These are phyloP conservation scores for Orthonychiurus folsomi DNA, from an alignment of 2,888 invertebrate genomes.

Conservation along the genomic window DNA sequence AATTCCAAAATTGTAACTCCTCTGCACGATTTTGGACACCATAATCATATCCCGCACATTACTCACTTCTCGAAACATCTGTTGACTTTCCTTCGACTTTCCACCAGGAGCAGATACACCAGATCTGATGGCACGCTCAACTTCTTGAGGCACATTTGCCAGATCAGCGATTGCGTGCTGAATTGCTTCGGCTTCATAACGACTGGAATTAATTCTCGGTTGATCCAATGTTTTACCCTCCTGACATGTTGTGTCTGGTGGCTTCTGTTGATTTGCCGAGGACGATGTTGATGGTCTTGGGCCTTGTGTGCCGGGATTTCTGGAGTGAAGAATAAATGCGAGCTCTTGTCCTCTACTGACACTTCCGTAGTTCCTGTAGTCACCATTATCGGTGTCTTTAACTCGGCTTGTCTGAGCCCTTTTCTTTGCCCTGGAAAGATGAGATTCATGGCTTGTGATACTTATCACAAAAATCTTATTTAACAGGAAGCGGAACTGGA, in stretches of 20 bases:
- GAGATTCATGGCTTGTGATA: no score
- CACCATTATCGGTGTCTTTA: no score
- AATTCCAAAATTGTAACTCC: no score
- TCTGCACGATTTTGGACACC: no score
- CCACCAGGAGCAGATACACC: background rate
- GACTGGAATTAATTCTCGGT: background rate
- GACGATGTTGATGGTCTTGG: no score
- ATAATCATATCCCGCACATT: no score
- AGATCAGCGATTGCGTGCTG: background rate
- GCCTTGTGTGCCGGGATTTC: no score
- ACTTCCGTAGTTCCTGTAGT: background rate
- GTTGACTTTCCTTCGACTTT: background rate
- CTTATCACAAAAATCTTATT: no score
- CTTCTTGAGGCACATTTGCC: background rate
- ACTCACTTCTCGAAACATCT: background rate
- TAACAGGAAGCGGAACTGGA: no score
- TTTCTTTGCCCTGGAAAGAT: no score
- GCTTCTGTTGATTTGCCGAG: background rate
- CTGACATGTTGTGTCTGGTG: background rate
- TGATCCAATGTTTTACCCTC: background rate
- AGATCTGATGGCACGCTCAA: no score
- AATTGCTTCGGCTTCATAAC: background rate
- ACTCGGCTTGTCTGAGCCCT: no score
- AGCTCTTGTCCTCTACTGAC: conserved; percentile 1
- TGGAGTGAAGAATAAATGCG: background rate